Base-by-base conservation (phyloP, 2,888 invertebrate species). In the Amiota communis region DNA sequence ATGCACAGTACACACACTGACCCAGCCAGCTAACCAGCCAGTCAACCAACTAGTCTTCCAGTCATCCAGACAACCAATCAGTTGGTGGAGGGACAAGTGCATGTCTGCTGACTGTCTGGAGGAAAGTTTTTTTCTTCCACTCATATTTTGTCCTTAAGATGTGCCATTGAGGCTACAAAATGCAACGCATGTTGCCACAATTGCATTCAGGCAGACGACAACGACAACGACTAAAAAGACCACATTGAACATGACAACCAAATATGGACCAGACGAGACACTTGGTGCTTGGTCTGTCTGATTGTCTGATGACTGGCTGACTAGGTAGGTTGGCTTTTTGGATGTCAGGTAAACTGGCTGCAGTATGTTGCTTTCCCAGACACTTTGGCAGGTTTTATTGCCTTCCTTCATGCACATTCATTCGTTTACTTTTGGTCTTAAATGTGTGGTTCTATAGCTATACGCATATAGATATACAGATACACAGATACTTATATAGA, bases 81-180 rank as follows among this genome's bases (percentile, higher is more conserved):
- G 73, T 49, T 71, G 70, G 70, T 69, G 74, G 71, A 80, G 85
- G 85, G 85, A 85, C 86, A 87, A 87, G 87, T 88, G 88, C 82
- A 83, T 86, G 88, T 87, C 87, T 88, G 86, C 85, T 79, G 81
- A 79, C 81, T 88, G 88, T 87, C 87, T 88, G 88, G 86, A 84
- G 82, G 80, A 59, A 76, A 78, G 48, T 47, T 51, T 71, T 70
- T 76, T 71, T 36, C 36, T 6, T 36, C 36, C 6, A 36, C 36
- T 36, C 36, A 6, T 36, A 36, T 36, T 36, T 36, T 72, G 84
- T 83, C 86, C 84, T 81, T 84, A 82, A 84, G 83, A 81, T 77
- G 12, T 15, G 13, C 17, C 48, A n/a, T 67, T 51, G 51, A 68
- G 51, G 67, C 48, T 83, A 85, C 72, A 71, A 74, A 72, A 76